These are phyloP conservation scores for Drosophila nigrodunni DNA, from an alignment of 1,140 invertebrate genomes.

Conservation along the genomic window DNA sequence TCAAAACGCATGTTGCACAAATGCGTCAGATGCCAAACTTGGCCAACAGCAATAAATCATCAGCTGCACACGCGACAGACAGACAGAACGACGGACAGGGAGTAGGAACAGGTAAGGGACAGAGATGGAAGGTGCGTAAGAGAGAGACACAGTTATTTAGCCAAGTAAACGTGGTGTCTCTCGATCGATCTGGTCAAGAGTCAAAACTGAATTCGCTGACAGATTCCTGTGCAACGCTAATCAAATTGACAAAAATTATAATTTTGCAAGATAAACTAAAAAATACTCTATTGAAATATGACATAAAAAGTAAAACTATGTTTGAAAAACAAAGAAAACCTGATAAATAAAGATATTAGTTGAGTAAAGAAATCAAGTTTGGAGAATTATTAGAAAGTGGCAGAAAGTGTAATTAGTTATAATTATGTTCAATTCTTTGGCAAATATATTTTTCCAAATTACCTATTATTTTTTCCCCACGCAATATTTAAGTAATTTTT, in stretches of 20 bases:
- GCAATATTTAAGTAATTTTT: no score
- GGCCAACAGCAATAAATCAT: constrained; percentile 77
- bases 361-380: no score
- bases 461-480: no score
- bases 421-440: no score
- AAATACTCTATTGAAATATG: constrained; percentile 11
- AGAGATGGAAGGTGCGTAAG: constrained; percentile 4
- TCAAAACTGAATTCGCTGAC: constrained; percentile 34
- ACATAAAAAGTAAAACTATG: not conserved
- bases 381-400: no score
- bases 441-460: no score
- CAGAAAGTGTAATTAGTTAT: no score
- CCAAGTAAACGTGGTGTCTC: constrained; percentile 11
- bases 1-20: constrained; percentile 83
- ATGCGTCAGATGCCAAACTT: constrained; percentile 79
- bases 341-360: not conserved
- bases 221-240: constrained; percentile 43
- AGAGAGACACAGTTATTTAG: not conserved
- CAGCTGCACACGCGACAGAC: constrained; percentile 17
- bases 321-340: not conserved
- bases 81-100: not conserved
- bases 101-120: not conserved
- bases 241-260: constrained; percentile 1
- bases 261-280: not conserved
- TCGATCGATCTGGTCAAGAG: constrained; percentile 37